Base-by-base conservation (phyloP, 2,113 vertebrate species). In the Phalacrocorax brasilianus region DNA sequence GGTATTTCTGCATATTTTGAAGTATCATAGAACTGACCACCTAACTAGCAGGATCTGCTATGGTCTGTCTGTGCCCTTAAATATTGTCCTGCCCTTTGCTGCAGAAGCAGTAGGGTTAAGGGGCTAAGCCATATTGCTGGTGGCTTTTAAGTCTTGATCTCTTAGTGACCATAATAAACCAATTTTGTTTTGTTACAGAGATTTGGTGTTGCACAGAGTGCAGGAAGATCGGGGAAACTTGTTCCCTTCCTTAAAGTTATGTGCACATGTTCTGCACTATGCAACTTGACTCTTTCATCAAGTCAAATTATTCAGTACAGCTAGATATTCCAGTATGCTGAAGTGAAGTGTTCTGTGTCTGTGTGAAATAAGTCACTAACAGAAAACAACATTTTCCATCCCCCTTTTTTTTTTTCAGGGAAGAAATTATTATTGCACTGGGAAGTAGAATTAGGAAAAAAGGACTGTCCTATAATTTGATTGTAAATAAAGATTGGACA, bases 1-100 rank as follows among this genome's bases (percentile, higher is more conserved):
- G 56, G 55, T 97, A 97, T 98, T 98, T 98, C 97, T 98, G 97
- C 95, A 81, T 98, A 65, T 93, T 97, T 95, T 91, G 85, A 86
- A 89, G 72, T 50, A 88, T 22, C 10, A 13, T 27, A 14, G 49
- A 58, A 66, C 12, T n/a, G 18, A 28, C 62, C 6, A 49, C 15
- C 6, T 28, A 44, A 63, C 19, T 61, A 35, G n/a, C 11, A 42
- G 4, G 3, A 55, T 44, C 16, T 84, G 14, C 77, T 78, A 0
- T 67, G 28, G 13, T 59, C 27, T 75, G 0, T 47, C 65, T 50
- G 59, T 65, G 21, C 49, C 32, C 27, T 47, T 61, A 52, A 59
- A 30, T 87, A 21, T 77, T 85, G 83, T 55, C 8, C 32, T 77
- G 53, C 13, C 42, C 21, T 77, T 45, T 83, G 45, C 59, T 77